A percentile compares a stretch with the other conserved stretches of the same genome.
These are phyloP conservation scores for Onychostruthus taczanowskii DNA, from an alignment of 2,113 vertebrate species.

Conservation along the genomic window DNA sequence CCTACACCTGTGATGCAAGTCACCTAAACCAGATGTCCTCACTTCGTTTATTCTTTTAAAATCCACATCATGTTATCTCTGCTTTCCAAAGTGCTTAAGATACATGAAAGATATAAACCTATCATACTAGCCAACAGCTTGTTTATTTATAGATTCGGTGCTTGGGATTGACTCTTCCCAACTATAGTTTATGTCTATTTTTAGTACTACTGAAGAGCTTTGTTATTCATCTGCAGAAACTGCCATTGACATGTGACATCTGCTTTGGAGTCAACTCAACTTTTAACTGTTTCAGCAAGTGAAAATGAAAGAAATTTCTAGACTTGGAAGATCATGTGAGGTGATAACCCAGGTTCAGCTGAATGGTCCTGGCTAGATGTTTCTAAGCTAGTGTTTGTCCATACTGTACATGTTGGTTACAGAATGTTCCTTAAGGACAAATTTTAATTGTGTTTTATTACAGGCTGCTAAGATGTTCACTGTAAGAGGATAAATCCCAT, in stretches of 20 bases:
- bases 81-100: background rate
- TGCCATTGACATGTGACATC: background rate
- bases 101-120: background rate
- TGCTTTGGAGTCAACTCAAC: background rate
- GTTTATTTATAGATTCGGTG: background rate
- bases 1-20: background rate
- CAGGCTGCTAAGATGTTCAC: background rate
- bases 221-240: constrained; percentile 25
- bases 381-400: background rate
- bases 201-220: constrained; percentile 15
- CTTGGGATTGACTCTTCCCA: background rate
- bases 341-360: background rate
- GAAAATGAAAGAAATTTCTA: background rate
- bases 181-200: background rate
- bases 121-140: background rate
- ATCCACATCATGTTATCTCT: background rate
- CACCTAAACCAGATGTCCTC: background rate
- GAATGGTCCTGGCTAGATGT: background rate
- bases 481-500: background rate
- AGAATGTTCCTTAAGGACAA: background rate
- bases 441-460: background rate
- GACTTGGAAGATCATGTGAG: background rate
- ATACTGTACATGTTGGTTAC: background rate
- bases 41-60: background rate
- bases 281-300: background rate